A percentile compares a stretch with the other conserved stretches of the same genome.
phyloP scores from a whole-genome alignment of 2,888 invertebrate species.

The Apantesis nais region DNA sequence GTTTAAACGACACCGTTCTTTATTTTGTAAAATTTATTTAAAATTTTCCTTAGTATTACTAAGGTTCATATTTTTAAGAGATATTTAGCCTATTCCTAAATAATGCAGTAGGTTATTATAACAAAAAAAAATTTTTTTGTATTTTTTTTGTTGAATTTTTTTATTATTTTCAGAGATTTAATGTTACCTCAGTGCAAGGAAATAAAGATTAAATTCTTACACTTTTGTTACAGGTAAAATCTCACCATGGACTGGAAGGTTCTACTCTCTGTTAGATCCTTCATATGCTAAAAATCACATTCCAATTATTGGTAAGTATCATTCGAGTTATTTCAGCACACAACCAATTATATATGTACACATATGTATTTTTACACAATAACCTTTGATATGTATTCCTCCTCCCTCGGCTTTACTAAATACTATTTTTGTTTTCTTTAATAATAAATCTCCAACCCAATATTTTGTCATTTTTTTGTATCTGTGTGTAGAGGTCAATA shows the following conservation, averaged over 20 bases:
- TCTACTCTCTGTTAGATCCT: conserved; percentile 98
- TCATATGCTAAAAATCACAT: conserved; percentile 99
- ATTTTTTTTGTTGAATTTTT: neutral
- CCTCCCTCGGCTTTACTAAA: too few species aligned
- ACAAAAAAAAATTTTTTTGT: too few species aligned
- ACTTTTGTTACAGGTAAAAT: conserved; percentile 88
- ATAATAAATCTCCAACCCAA: too few species aligned
- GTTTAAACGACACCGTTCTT: neutral
- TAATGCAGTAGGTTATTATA: too few species aligned
- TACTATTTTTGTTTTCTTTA: too few species aligned
- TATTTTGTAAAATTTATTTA: neutral
- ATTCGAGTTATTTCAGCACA: neutral
- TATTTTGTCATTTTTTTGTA: too few species aligned
- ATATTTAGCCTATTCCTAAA: neutral
- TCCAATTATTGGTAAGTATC: conserved; percentile 93
- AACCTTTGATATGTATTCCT: too few species aligned
- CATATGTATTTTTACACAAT: too few species aligned
- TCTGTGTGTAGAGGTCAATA: too few species aligned
- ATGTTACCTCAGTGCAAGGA: neutral
- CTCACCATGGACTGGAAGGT: conserved; percentile 98
- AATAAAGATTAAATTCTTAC: neutral
- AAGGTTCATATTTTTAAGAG: neutral
- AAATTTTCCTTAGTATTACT: neutral
- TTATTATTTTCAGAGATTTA: neutral
- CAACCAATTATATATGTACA: neutral